Evolutionary conservation across 2,113 vertebrate genomes (phyloP), one percentile per base, ranked within the genome.

Genomic region (Nannobrachium achirus): DNA sequence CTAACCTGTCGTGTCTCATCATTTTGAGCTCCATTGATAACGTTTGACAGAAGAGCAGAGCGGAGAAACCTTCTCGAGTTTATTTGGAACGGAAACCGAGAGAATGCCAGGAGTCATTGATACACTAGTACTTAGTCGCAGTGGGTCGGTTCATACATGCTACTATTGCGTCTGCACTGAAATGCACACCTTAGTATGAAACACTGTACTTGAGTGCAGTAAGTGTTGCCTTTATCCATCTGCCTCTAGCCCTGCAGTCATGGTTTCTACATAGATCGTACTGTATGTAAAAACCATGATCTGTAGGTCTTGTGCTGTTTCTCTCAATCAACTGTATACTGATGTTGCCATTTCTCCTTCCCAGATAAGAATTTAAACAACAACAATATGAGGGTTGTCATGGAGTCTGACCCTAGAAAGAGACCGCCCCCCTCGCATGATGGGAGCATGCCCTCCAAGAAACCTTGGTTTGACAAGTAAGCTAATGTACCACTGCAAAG

Each of bases 381-480:
- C 91, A 97, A 92, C 84, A 96, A 88, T 58, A 95, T 97, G 93
- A 95, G 98, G 70, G 97, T 98, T 67, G 98, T 99, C 65, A 94
- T 98, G 88, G 97, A 99, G 81, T 96, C 95, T 8, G 95, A 98
- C 71, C 92, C 94, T n/a, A 94, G 98, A 80, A 98, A 98, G 85
- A 95, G 97, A 89, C 91, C 94, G 10, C 88, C 89, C 66, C 82
- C 87, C 40, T 81, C 91, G 58, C 93, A 92, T 7, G 95, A 98
- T 68, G 89, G 92, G 79, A 92, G 90, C 63, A 83, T 93, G 83
- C 90, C 87, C 82, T 6, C 84, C 44, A 98, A 98, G 92, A 99
- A 96, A 89, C 94, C 95, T 51, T 98, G 98, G 98, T 96, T 97
- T 94, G 96, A 98, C 85, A 98, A 96, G 96, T 98, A 93, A 93